A percentile compares a stretch with the other conserved stretches of the same genome.
Conservation (phyloP, 1,140 invertebrate genomes). For the Colletes latitarsis region DNA sequence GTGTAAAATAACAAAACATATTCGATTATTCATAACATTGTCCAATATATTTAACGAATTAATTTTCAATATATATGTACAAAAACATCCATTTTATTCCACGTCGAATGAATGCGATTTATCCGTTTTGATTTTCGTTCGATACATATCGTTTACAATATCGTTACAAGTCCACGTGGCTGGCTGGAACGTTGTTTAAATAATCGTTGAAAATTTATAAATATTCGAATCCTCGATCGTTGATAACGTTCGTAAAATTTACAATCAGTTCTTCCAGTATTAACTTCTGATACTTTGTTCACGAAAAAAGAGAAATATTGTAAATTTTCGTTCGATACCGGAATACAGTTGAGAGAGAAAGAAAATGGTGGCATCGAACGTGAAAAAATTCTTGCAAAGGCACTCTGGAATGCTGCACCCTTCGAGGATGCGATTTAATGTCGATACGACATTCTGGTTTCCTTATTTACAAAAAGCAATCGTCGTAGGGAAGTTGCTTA, state of each 20-base stretch:
- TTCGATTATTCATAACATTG: slow-evolving; percentile 65
- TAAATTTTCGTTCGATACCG: neutral
- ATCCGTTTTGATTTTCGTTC: neutral
- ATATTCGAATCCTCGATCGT: neutral
- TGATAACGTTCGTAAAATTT: slow-evolving; percentile 31
- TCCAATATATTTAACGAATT: slow-evolving; percentile 76
- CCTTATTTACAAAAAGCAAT: neutral
- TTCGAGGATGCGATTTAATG: slow-evolving; percentile 27
- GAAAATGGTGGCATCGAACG: neutral
- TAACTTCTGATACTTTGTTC: neutral
- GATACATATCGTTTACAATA: slow-evolving; percentile 38
- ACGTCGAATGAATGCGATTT: neutral
- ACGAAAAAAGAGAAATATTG: too few relatives aligned
- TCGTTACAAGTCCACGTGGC: slow-evolving; percentile 11
- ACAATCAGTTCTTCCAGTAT: slow-evolving; percentile 19
- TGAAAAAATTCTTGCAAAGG: neutral
- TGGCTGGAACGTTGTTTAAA: too few relatives aligned
- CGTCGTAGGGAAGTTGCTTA: neutral
- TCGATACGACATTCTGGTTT: slow-evolving; percentile 27
- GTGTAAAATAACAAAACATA: too few relatives aligned
- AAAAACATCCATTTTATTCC: slow-evolving; percentile 39
- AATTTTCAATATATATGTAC: slow-evolving; percentile 67
- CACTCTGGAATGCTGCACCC: slow-evolving; percentile 43
- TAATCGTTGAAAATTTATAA: neutral
- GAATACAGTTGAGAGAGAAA: too few relatives aligned